A percentile compares a stretch with the other conserved stretches of the same genome.
Evolutionary conservation across 1,140 invertebrate species (phyloP).

Genomic region (Helicoverpa zea): DNA sequence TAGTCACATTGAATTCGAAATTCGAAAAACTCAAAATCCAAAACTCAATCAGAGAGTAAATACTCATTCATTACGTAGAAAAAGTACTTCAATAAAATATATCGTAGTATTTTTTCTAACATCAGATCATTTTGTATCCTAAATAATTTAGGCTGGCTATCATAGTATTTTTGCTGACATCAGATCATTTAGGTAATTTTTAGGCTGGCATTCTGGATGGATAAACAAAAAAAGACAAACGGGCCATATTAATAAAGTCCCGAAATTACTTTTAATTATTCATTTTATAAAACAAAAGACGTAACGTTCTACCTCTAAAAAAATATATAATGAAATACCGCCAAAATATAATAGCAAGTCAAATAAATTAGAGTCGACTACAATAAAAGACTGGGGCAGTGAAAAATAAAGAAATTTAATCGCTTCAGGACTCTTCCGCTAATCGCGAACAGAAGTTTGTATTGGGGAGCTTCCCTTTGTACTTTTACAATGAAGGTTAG

Average conservation of each 20-base stretch:
- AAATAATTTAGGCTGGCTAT: not conserved
- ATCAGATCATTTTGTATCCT: not conserved
- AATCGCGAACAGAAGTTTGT: slow-evolving; percentile 66
- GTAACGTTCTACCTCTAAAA: slow-evolving; percentile 24
- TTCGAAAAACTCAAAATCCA: too few species aligned
- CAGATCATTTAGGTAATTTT: too few species aligned
- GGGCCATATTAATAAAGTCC: not conserved
- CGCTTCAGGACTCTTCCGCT: slow-evolving; percentile 61
- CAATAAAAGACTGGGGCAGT: slow-evolving; percentile 57
- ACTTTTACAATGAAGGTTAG: slow-evolving; percentile 4
- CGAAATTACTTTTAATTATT: slow-evolving; percentile 36
- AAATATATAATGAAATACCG: slow-evolving; percentile 51
- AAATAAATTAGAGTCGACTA: slow-evolving; percentile 64
- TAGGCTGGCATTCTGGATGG: too few species aligned
- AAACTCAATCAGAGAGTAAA: too few species aligned
- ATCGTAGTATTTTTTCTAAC: too few species aligned
- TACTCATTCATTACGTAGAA: too few species aligned
- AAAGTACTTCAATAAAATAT: too few species aligned
- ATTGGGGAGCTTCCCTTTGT: slow-evolving; percentile 51
- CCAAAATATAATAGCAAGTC: slow-evolving; percentile 55
- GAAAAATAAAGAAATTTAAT: slow-evolving; percentile 69
- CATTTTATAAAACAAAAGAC: slow-evolving; percentile 53
- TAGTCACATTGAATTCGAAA: too few species aligned
- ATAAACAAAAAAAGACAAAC: slow-evolving; percentile 29
- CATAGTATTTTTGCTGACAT: too few species aligned